Evolutionary conservation across 1,140 invertebrate species (phyloP), one percentile per base, ranked within the genome.

Genomic region (Ostrea denselamellosa): DNA sequence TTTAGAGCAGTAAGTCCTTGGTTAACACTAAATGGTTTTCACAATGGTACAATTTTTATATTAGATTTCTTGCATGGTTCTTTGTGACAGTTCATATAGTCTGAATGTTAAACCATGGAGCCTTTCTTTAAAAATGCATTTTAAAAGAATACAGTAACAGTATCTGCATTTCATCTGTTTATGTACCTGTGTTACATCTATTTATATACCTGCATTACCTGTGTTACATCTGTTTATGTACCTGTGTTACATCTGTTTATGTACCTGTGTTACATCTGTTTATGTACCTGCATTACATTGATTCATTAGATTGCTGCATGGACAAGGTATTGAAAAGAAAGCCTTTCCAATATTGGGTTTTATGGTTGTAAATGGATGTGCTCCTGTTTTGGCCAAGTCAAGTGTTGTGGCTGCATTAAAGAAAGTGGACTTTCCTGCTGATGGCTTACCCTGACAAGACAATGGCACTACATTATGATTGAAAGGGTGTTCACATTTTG

Each of bases 301-400:
- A 19, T 77, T 88, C 8, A 68, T 85, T 53, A 85, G 58, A 52
- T 71, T 83, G 28, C 88, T 71, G 85, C 91, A 91, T 25, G 91
- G 91, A 85, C 91, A 91, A 10, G 83, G 85, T 71, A 89, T 90
- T 25, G 91, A 89, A 71, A 91, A 91, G 81, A 89, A 90, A 62
- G 90, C 90, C 85, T 90, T 90, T 12, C 90, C 90, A 58, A 91
- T 90, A 87, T 91, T 91, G 7, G 91, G 90, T 87, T 91, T 90
- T 85, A 91, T 91, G 22, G 91, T 91, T 58, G 91, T 91, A 85
- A 91, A 91, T 44, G 91, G 91, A 77, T 91, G 90, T 17, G 91
- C 90, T 19, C 90, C 91, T 17, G 90, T 91, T 86, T 89, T 91
- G 14, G 91, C 91, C n/a, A 91, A 68, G 28, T 91, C 91, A 44